Conservation (phyloP, 2,888 invertebrate genomes). For the Drosophila engyochracea region DNA sequence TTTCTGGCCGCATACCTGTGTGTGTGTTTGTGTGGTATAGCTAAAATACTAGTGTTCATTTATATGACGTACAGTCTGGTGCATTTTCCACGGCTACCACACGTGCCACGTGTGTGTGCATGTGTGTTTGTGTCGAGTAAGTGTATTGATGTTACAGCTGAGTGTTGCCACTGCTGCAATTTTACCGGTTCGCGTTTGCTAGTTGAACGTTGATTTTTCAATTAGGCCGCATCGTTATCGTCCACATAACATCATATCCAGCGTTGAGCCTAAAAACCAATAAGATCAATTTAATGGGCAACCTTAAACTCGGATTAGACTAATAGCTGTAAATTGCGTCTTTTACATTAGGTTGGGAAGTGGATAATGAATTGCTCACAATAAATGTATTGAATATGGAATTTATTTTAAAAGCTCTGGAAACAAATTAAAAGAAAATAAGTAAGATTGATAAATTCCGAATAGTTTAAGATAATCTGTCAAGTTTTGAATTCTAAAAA, state of each 20-base stretch:
- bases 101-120: conserved; percentile 1
- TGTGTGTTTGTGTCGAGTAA: conserved; percentile 7
- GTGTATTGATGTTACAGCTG: conserved; percentile 30
- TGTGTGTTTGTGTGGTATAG: conserved; percentile 36
- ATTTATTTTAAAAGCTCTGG: not conserved
- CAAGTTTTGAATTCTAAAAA: not conserved
- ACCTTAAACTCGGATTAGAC: not conserved
- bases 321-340: not conserved
- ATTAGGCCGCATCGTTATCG: conserved; percentile 67
- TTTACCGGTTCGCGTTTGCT: conserved; percentile 54
- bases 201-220: conserved; percentile 73
- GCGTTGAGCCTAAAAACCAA: conserved; percentile 20
- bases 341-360: not conserved
- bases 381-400: not conserved
- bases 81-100: conserved; percentile 29
- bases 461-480: not conserved
- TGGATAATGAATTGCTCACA: not conserved
- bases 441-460: not conserved
- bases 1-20: not conserved
- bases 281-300: not conserved
- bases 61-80: conserved; percentile 63
- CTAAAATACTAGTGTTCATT: conserved; percentile 75
- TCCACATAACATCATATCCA: conserved; percentile 41
- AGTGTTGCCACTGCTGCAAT: conserved; percentile 45
- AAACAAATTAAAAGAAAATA: not conserved